These are phyloP conservation scores for Stenotaenia linearis DNA, from an alignment of 2,888 invertebrate genomes.

Conservation along the genomic window DNA sequence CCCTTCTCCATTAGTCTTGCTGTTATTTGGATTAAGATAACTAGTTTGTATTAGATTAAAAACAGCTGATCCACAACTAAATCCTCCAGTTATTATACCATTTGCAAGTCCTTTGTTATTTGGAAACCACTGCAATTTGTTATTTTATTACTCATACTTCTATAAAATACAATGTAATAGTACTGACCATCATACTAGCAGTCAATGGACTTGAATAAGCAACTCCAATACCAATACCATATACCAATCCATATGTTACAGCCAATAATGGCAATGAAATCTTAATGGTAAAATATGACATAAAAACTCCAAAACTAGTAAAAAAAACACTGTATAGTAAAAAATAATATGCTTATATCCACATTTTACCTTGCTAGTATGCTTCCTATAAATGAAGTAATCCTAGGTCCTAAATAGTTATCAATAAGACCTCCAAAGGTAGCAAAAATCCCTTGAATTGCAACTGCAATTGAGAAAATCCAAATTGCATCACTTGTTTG, in stretches of 20 bases:
- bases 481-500: conserved; percentile 35
- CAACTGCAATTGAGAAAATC: conserved; percentile 39
- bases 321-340: too few relatives aligned
- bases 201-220: conserved; percentile 44
- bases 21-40: conserved; percentile 47
- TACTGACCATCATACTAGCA: conserved; percentile 45
- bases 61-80: conserved; percentile 46
- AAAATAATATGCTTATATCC: neutral
- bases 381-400: conserved; percentile 42
- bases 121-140: conserved; percentile 47
- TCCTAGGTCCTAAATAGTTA: conserved; percentile 41
- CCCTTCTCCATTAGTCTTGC: conserved; percentile 33
- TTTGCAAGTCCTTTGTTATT: conserved; percentile 44
- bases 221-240: conserved; percentile 43
- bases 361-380: conserved; percentile 41
- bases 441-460: conserved; percentile 44
- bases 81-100: conserved; percentile 47
- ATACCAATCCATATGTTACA: conserved; percentile 43
- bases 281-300: conserved; percentile 42
- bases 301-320: conserved; percentile 41
- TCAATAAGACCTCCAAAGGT: conserved; percentile 44
- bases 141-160: too few relatives aligned
- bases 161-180: conserved; percentile 35
- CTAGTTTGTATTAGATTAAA: conserved; percentile 47
- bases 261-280: conserved; percentile 39